These are phyloP conservation scores for Xenopus borealis DNA, from an alignment of 2,113 vertebrate genomes.

Conservation along the genomic window DNA sequence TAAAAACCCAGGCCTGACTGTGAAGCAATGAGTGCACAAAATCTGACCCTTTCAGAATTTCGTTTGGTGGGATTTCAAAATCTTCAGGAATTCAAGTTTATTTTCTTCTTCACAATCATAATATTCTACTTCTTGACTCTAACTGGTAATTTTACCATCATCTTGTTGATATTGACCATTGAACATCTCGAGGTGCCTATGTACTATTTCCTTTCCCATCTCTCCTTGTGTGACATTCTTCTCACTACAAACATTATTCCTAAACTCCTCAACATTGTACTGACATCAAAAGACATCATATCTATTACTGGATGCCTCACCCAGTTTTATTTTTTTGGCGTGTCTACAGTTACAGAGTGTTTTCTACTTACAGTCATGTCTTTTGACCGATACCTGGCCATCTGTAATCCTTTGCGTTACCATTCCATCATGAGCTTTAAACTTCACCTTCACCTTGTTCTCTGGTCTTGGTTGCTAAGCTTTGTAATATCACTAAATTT, in stretches of 20 bases:
- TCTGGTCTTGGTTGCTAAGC: too few species aligned
- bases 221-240: conserved; percentile 54
- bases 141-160: too few species aligned
- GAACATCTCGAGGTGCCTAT: conserved; percentile 47
- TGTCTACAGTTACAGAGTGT: conserved; percentile 53
- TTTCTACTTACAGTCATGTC: conserved; percentile 54
- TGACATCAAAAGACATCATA: conserved; percentile 42
- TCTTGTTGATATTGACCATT: not conserved
- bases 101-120: too few species aligned
- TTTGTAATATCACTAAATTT: too few species aligned
- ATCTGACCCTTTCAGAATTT: too few species aligned
- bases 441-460: too few species aligned
- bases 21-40: too few species aligned
- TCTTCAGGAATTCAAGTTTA: too few species aligned
- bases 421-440: too few species aligned
- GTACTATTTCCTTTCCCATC: conserved; percentile 57
- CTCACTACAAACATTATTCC: conserved; percentile 57
- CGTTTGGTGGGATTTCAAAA: too few species aligned
- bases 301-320: conserved; percentile 51
- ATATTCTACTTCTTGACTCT: too few species aligned
- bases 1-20: too few species aligned
- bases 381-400: conserved; percentile 55
- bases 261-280: conserved; percentile 52
- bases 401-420: conserved; percentile 54
- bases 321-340: conserved; percentile 55